phyloP scores from a whole-genome alignment of 1,140 invertebrate species.

The Drosophila baimaii region DNA sequence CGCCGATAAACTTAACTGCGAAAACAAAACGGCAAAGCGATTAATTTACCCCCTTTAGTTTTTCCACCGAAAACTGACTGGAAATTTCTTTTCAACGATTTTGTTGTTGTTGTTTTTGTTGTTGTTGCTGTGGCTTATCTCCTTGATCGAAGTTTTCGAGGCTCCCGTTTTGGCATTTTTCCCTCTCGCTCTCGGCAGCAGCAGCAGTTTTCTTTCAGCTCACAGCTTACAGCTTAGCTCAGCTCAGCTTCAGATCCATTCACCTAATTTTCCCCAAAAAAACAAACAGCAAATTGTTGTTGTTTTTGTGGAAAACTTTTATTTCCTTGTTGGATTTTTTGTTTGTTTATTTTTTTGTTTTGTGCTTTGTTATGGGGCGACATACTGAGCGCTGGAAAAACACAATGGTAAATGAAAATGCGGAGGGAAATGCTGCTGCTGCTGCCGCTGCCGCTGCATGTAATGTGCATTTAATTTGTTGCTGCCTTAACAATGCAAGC shows the following conservation, averaged over 20 bases:
- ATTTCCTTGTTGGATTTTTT: slow-evolving; percentile 68
- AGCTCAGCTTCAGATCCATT: slow-evolving; percentile 60
- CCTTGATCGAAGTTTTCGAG: slow-evolving; percentile 37
- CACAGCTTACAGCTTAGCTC: neutral
- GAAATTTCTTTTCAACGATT: slow-evolving; percentile 43
- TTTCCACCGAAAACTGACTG: slow-evolving; percentile 7
- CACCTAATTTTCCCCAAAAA: slow-evolving; percentile 64
- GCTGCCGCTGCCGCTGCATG: slow-evolving; percentile 25
- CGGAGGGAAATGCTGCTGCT: slow-evolving; percentile 26
- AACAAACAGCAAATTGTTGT: slow-evolving; percentile 23
- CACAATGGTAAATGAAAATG: slow-evolving; percentile 41
- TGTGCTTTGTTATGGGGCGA: slow-evolving; percentile 30
- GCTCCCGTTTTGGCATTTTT: slow-evolving; percentile 41
- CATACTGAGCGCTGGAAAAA: slow-evolving; percentile 44
- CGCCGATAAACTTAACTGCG: slow-evolving; percentile 62
- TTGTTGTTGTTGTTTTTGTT: slow-evolving; percentile 13
- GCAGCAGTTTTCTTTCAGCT: slow-evolving; percentile 25
- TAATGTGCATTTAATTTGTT: slow-evolving; percentile 75
- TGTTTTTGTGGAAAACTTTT: slow-evolving; percentile 54
- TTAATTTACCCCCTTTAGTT: slow-evolving; percentile 33
- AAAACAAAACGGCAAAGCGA: slow-evolving; percentile 40
- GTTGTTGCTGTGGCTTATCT: slow-evolving; percentile 53
- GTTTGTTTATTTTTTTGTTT: slow-evolving; percentile 16
- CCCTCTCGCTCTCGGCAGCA: slow-evolving; percentile 27
- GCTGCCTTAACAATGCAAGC: slow-evolving; percentile 42